Evolutionary conservation across 2,797 vertebrate genomes (phyloP), one percentile per base, ranked within the genome.

Genomic region (Chromobotia macracanthus): DNA sequence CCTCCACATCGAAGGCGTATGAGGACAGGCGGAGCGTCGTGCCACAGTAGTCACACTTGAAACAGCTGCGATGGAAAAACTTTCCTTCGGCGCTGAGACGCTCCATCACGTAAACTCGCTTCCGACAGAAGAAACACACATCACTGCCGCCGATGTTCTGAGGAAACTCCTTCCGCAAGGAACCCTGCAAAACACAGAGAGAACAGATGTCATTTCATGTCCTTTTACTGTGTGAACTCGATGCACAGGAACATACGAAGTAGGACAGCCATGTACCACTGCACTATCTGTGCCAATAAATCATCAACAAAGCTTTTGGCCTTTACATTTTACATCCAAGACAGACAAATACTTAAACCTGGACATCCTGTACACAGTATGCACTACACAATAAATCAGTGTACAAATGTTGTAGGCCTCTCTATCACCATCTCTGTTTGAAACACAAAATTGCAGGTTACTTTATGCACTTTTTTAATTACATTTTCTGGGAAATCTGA

Each of bases 31-130:
- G 96, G 48, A 99, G 94, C 0, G 97, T 99, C n/a, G 96, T 97
- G 64, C 90, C 88, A 0, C 98, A 99, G 91, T 98, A 95, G 86
- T 98, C 96, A 1, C 98, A 99, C 85, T 97, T 97, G 91, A 99
- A 99, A 92, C 98, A 99, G 91, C 95, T 97, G 82, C 98, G 96
- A 70, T 99, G 98, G 93, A 99, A 99, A 92, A 99, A 99, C 90
- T 97, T 98, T 75, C 97, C 98, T 89, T 99, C 98, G 0, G 98
- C 97, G 0, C 98, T 99, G 70, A 99, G 92, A 67, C 98, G 85
- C 91, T 99, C 98, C 98, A 99, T 99, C 86, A 99, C 97, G 0
- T 99, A 99, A 31, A 99, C 98, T 0, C 98, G 95, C 88, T 95
- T 96, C 67, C 86, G 94, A 86, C 98, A 99, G 92, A 99, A 99